Conservation (phyloP, 2,113 vertebrate species). For the Rhea pennata region DNA sequence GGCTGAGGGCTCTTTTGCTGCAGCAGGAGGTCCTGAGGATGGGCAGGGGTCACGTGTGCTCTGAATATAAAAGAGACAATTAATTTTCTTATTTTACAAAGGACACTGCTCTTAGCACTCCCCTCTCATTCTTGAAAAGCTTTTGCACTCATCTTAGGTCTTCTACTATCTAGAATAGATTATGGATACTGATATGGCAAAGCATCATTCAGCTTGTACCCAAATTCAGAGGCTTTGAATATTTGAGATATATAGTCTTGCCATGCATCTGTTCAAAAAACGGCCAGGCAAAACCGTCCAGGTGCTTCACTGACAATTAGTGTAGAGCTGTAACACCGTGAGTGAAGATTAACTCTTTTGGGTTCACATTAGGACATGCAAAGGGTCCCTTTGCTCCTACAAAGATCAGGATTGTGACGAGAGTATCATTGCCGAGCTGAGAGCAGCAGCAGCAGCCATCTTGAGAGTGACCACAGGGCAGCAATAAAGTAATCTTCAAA, state of each 20-base stretch:
- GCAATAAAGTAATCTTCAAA: background rate
- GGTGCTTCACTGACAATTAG: background rate
- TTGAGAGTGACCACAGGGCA: background rate
- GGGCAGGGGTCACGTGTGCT: background rate
- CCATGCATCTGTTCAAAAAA: background rate
- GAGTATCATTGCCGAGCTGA: background rate
- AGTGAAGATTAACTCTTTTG: background rate
- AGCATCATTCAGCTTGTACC: background rate
- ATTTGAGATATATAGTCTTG: background rate
- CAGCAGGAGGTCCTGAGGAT: background rate
- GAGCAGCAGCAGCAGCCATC: background rate
- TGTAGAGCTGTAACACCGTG: background rate
- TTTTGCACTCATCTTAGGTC: background rate
- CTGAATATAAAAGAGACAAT: background rate
- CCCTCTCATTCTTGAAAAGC: background rate
- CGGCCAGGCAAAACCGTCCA: background rate
- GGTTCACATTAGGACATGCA: background rate
- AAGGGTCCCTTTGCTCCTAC: background rate
- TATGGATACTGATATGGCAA: background rate
- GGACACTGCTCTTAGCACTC: background rate
- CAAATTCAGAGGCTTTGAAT: background rate
- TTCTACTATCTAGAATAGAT: background rate
- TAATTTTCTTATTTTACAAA: background rate
- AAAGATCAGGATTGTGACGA: background rate
- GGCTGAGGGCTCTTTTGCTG: background rate